Conservation (phyloP, 2,888 invertebrate genomes). For the Diploptera punctata region DNA sequence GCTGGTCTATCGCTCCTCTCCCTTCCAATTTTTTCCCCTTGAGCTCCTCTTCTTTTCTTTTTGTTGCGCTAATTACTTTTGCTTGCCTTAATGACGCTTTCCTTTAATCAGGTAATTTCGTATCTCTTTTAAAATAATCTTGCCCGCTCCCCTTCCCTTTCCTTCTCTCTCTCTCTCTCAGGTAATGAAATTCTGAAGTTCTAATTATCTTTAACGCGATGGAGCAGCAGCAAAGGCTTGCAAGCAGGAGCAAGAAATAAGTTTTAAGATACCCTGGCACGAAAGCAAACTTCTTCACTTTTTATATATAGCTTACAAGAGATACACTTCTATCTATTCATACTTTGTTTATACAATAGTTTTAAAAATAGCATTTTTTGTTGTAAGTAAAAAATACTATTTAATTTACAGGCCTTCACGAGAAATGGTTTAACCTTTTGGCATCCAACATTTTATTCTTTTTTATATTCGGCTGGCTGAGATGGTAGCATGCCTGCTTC, state of each 20-base stretch:
- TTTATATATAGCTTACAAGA: background rate
- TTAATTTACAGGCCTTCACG: no score
- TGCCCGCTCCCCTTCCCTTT: slow-evolving; percentile 46
- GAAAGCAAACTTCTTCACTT: background rate
- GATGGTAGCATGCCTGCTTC: no score
- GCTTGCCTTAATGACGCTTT: slow-evolving; percentile 58
- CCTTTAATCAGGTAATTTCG: slow-evolving; percentile 59
- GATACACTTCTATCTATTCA: no score
- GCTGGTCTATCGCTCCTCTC: background rate
- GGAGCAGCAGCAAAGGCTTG: slow-evolving; percentile 7
- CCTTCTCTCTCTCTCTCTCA: slow-evolving; percentile 44
- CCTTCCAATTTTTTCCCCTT: slow-evolving; percentile 5
- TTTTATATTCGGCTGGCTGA: no score
- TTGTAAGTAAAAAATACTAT: no score
- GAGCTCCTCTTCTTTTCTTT: slow-evolving; percentile 45
- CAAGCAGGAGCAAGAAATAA: slow-evolving; percentile 21
- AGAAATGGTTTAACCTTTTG: no score
- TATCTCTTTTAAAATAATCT: slow-evolving; percentile 59
- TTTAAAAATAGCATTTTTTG: no score
- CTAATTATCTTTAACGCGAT: slow-evolving; percentile 40
- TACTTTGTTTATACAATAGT: no score
- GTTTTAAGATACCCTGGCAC: background rate
- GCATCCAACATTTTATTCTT: no score
- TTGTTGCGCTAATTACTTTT: slow-evolving; percentile 56
- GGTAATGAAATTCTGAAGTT: slow-evolving; percentile 58